These are phyloP conservation scores for Rhagologus leucostigma DNA, from an alignment of 2,113 vertebrate genomes.

Conservation along the genomic window DNA sequence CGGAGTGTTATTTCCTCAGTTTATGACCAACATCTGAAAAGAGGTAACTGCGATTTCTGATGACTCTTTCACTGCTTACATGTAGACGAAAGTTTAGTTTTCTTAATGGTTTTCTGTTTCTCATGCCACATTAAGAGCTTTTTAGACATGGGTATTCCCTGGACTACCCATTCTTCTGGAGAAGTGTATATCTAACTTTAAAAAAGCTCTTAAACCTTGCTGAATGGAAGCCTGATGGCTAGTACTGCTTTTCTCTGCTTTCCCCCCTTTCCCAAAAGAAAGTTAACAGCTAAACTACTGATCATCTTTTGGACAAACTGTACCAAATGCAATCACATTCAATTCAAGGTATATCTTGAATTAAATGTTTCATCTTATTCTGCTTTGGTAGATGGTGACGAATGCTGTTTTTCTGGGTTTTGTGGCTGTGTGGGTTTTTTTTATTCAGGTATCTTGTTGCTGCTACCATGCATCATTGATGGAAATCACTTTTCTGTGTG, in stretches of 20 bases:
- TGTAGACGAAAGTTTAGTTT: not conserved
- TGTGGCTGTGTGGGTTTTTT: not conserved
- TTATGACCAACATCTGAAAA: not conserved
- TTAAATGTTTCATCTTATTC: not conserved
- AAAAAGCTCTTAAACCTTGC: not conserved
- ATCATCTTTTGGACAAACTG: not conserved
- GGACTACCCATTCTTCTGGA: not conserved
- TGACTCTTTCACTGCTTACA: not conserved
- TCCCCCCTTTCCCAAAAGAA: not conserved
- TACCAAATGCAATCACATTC: not conserved
- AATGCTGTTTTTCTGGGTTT: fast-evolving
- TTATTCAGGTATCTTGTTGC: not conserved
- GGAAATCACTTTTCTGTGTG: not conserved
- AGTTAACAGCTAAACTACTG: not conserved
- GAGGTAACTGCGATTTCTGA: not conserved
- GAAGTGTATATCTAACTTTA: not conserved
- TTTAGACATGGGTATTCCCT: not conserved
- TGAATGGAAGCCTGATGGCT: not conserved
- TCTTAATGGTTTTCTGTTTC: not conserved
- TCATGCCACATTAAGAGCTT: not conserved
- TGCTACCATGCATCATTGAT: not conserved
- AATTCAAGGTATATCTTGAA: not conserved
- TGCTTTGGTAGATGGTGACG: not conserved
- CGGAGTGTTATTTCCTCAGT: not conserved
- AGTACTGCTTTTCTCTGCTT: not conserved